Evolutionary conservation across 2,888 invertebrate genomes (phyloP).

Genomic region (Trissolcus japonicus): DNA sequence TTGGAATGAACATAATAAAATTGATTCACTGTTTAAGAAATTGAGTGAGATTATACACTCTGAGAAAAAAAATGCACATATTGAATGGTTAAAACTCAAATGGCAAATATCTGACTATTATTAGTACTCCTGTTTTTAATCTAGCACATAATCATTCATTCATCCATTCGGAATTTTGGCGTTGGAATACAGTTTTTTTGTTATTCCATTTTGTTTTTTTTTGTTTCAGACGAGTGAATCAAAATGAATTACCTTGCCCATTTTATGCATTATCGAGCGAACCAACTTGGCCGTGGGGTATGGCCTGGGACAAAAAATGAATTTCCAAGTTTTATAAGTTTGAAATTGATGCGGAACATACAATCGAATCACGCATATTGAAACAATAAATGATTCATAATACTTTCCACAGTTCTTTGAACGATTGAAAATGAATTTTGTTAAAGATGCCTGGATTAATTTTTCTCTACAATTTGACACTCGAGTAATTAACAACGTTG

Average conservation of each 20-base stretch:
- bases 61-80: too few species aligned
- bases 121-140: too few species aligned
- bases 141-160: too few species aligned
- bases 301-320: conserved; percentile 1
- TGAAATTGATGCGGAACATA: conserved; percentile 15
- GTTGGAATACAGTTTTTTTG: conserved; percentile 26
- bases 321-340: conserved; percentile 27
- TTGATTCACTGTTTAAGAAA: not conserved
- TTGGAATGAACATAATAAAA: not conserved
- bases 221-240: conserved; percentile 29
- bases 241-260: conserved; percentile 46
- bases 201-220: too few species aligned
- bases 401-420: not conserved
- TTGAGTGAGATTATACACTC: too few species aligned
- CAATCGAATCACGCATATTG: conserved; percentile 13
- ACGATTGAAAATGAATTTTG: not conserved
- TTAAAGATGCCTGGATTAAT: too few species aligned
- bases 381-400: too few species aligned
- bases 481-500: conserved; percentile 1
- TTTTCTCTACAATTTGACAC: too few species aligned
- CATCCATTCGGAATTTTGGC: conserved; percentile 29
- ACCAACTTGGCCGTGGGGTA: conserved; percentile 22
- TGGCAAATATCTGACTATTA: too few species aligned
- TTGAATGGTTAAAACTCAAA: too few species aligned
- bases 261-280: conserved; percentile 45